Base-by-base conservation (phyloP, 2,113 vertebrate genomes). In the Rutilus rutilus region DNA sequence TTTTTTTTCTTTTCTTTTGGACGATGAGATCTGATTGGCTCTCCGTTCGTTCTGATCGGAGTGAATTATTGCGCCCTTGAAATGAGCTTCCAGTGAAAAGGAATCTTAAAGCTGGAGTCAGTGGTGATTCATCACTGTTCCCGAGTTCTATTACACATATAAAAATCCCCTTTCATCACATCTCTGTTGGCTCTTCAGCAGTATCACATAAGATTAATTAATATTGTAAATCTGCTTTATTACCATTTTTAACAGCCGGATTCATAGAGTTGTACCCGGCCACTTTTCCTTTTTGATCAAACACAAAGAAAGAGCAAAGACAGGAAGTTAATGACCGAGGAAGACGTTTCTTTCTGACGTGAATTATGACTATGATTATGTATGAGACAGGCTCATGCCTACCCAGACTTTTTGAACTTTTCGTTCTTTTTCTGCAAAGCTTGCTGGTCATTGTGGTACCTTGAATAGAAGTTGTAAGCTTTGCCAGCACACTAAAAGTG, bases 131-230 rank as follows among this genome's bases (percentile, higher is more conserved):
- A 91, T 86, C 80, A 77, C 69, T 30, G 50, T 67, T 78, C 54
- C 54, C 64, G 30, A 54, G 54, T 88, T 87, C 78, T 88, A 84
- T 88, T 88, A 87, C 77, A 87, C 88, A 82, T 89, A 87, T 89
- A 88, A 86, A 89, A 87, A 88, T 82, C 83, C 83, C 80, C 57
- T 85, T 83, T 89, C 88, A 84, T 88, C 57, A 52, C 83, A 88
- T 87, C 83, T 88, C 83, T 88, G 81, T 73, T 81, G 81, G 86
- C 85, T 60, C 77, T 79, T 71, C 67, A 81, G 59, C 67, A 25
- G 77, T 81, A 85, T 86, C 85, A 84, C 86, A 89, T 79, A 87
- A 88, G 86, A 89, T 85, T 87, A 90, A 90, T 89, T 86, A 88
- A 65, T 75, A 80, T 77, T 85, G 84, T 90, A 90, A 89, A 86